These are phyloP conservation scores for Scaptomyza hsui DNA, from an alignment of 1,140 invertebrate genomes.

Conservation along the genomic window DNA sequence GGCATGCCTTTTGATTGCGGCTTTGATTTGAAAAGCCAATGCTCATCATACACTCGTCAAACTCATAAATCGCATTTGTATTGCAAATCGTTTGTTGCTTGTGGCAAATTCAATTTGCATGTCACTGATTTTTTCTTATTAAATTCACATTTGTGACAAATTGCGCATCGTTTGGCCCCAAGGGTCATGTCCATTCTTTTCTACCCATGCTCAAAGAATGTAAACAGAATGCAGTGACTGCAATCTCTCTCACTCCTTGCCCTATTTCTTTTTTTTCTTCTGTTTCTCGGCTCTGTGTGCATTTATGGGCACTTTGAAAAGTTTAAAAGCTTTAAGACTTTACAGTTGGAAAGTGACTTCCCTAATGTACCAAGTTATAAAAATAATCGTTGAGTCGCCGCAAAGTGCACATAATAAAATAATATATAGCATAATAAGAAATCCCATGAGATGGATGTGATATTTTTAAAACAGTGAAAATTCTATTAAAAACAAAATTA, in stretches of 20 bases:
- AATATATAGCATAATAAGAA: no score
- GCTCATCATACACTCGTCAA: slow-evolving; percentile 11
- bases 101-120: slow-evolving; percentile 55
- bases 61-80: slow-evolving; percentile 42
- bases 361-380: not conserved
- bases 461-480: no score
- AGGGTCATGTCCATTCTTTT: not conserved
- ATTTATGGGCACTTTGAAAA: slow-evolving; percentile 31
- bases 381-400: slow-evolving; percentile 1
- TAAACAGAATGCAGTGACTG: slow-evolving; percentile 17
- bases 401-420: not conserved
- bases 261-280: not conserved
- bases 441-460: no score
- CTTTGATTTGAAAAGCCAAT: slow-evolving; percentile 27
- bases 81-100: slow-evolving; percentile 43
- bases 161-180: slow-evolving; percentile 15
- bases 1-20: slow-evolving; percentile 43
- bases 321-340: slow-evolving; percentile 19
- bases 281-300: not conserved
- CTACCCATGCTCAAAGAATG: slow-evolving; percentile 17
- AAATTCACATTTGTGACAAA: slow-evolving; percentile 38
- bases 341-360: slow-evolving; percentile 23
- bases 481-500: no score
- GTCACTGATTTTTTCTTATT: slow-evolving; percentile 38
- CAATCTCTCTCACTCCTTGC: not conserved